phyloP scores from a whole-genome alignment of 2,797 vertebrate species.

The Bryconaethiops microstoma region DNA sequence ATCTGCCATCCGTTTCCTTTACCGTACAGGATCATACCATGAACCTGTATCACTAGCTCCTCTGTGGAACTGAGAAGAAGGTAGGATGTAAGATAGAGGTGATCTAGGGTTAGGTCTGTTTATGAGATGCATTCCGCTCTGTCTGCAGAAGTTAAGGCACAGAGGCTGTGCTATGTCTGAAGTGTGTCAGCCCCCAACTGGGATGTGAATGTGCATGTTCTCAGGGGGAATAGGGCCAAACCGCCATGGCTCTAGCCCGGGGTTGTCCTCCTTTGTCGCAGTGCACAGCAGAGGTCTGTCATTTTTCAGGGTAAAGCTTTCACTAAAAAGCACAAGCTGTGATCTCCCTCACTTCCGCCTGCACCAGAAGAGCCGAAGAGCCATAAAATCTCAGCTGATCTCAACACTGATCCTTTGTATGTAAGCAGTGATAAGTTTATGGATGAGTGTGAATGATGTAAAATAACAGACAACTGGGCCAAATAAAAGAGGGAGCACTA shows the following conservation, averaged over 20 bases:
- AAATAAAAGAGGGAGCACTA: background rate
- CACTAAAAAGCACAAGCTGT: constrained; percentile 54
- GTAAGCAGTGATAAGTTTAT: constrained; percentile 52
- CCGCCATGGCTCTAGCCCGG: constrained; percentile 27
- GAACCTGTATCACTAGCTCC: constrained; percentile 35
- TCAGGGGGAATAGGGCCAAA: constrained; percentile 31
- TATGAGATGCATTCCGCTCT: constrained; percentile 1
- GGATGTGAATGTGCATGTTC: constrained; percentile 26
- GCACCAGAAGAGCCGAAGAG: constrained; percentile 33
- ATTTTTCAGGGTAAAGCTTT: constrained; percentile 59
- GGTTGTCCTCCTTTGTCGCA: constrained; percentile 39
- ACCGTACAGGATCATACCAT: constrained; percentile 39
- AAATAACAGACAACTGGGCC: too few relatives aligned
- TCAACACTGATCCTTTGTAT: constrained; percentile 29
- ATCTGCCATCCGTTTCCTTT: constrained; percentile 39
- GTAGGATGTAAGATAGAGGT: background rate
- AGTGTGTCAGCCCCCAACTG: constrained; percentile 50
- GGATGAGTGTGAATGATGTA: background rate
- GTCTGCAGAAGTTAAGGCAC: constrained; percentile 51
- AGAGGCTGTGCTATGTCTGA: constrained; percentile 59
- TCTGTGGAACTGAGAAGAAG: constrained; percentile 41
- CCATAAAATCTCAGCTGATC: constrained; percentile 28
- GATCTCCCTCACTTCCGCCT: constrained; percentile 56
- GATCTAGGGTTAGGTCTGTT: constrained; percentile 30
- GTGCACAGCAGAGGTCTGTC: constrained; percentile 53